A percentile compares a stretch with the other conserved stretches of the same genome.
phyloP scores from a whole-genome alignment of 2,113 vertebrate genomes.

The Lampris incognitus region DNA sequence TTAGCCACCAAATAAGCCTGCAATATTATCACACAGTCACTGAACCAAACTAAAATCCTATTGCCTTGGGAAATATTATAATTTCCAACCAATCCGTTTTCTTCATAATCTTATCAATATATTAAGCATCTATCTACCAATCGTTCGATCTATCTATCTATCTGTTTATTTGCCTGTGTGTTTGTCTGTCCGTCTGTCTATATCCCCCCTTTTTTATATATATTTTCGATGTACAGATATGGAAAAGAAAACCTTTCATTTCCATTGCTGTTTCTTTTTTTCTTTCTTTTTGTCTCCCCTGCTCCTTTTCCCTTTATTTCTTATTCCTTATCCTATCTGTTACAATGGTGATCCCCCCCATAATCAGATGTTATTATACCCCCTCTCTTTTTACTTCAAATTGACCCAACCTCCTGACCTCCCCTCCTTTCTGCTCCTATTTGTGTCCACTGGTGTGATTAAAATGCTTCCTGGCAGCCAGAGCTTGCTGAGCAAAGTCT shows the following conservation, averaged over 20 bases:
- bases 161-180: too few species aligned
- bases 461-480: slow-evolving; percentile 74
- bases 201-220: too few species aligned
- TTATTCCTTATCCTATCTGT: slow-evolving; percentile 8
- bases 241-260: too few species aligned
- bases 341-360: slow-evolving; percentile 57
- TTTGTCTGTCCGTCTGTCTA: too few species aligned
- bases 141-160: too few species aligned
- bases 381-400: slow-evolving; percentile 74
- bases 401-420: slow-evolving; percentile 73
- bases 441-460: slow-evolving; percentile 76
- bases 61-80: too few species aligned
- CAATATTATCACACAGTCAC: neutral
- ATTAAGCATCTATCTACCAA: too few species aligned
- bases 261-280: neutral
- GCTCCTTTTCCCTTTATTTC: neutral
- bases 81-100: too few species aligned
- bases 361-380: slow-evolving; percentile 74
- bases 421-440: slow-evolving; percentile 71
- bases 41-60: neutral
- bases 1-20: too few species aligned
- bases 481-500: slow-evolving; percentile 73
- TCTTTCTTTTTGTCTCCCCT: neutral
- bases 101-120: too few species aligned
- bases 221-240: too few species aligned